Percentiles rank a stretch among this genome's conserved stretches.
phyloP scores from a whole-genome alignment of 2,888 invertebrate genomes.

The Ophion costatus region DNA sequence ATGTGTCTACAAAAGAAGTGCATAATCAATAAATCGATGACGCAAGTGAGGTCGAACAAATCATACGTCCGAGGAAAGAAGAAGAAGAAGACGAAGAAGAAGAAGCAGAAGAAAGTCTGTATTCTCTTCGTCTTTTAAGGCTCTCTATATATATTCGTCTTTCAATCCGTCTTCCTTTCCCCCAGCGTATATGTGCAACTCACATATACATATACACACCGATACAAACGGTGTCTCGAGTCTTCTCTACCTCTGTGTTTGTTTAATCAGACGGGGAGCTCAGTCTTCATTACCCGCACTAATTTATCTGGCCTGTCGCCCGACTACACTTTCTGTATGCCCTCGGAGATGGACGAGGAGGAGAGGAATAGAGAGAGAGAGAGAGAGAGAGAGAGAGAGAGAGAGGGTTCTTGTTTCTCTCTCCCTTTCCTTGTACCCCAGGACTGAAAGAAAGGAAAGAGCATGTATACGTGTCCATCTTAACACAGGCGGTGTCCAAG shows the following conservation, averaged over 20 bases:
- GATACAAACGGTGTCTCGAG: slow-evolving; percentile 68
- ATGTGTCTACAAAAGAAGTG: neutral
- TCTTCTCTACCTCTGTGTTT: slow-evolving; percentile 76
- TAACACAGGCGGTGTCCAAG: slow-evolving; percentile 48
- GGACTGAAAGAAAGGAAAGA: slow-evolving; percentile 28
- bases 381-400: slow-evolving; percentile 30
- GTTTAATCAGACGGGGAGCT: slow-evolving; percentile 81
- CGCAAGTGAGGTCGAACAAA: neutral
- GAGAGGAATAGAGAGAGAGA: slow-evolving; percentile 25
- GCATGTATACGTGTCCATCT: slow-evolving; percentile 49
- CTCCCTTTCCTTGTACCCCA: slow-evolving; percentile 16
- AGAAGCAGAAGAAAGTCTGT: slow-evolving; percentile 39
- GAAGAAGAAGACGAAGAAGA: slow-evolving; percentile 47
- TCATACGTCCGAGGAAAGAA: neutral
- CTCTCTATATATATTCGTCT: slow-evolving; percentile 50
- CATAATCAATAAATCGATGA: neutral
- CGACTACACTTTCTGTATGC: slow-evolving; percentile 69
- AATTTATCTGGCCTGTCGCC: slow-evolving; percentile 81
- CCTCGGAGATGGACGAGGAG: slow-evolving; percentile 46
- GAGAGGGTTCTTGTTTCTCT: slow-evolving; percentile 25
- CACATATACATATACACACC: slow-evolving; percentile 35
- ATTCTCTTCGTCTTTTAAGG: neutral
- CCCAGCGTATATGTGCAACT: slow-evolving; percentile 52
- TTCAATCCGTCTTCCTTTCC: slow-evolving; percentile 63
- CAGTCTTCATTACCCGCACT: slow-evolving; percentile 81